Evolutionary conservation across 2,113 vertebrate species (phyloP), one percentile per base, ranked within the genome.

Genomic region (Albula glossodonta): DNA sequence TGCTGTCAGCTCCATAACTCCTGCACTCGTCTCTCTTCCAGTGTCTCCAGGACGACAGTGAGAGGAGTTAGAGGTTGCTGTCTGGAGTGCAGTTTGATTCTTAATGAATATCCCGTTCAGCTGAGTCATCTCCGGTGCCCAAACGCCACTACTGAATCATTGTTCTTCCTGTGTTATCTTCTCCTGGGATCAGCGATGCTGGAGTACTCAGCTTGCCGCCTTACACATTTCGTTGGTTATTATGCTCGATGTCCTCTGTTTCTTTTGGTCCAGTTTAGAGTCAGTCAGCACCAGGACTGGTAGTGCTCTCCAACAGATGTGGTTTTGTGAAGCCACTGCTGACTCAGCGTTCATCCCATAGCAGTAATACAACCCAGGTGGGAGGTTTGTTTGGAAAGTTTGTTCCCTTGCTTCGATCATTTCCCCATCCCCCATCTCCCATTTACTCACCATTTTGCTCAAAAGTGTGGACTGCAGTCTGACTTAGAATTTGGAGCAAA

Each of bases 281-380:
- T 87, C 80, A 48, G 91, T 93, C 92, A 91, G 92, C 90, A 83
- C 52, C 90, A 60, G 88, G 86, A 74, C 87, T 90, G 87, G 83
- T 80, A 52, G n/a, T 53, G 78, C 89, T 80, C 41, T 41, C 50
- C 50, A 85, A 74, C 85, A 81, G 84, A 81, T 87, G 81, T 81
- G 78, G 77, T 80, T 48, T 51, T 51, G 52, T 31, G 19, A 82
- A 83, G 52, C 31, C 31, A 41, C 31, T 70, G 87, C 87, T 80
- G 84, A 88, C 56, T 86, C 78, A 84, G 82, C 79, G 66, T 77
- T 81, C 84, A 57, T n/a, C 81, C 85, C 51, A 12, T 13, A 80
- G 81, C 41, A 51, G 63, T 84, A 84, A 88, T 88, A 84, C 63
- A 88, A 70, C 25, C 60, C 87, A 84, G 87, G 87, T 86, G 87